Evolutionary conservation across 1,140 invertebrate genomes (phyloP), one percentile per base, ranked within the genome.

Genomic region (Cataglyphis hispanica): DNA sequence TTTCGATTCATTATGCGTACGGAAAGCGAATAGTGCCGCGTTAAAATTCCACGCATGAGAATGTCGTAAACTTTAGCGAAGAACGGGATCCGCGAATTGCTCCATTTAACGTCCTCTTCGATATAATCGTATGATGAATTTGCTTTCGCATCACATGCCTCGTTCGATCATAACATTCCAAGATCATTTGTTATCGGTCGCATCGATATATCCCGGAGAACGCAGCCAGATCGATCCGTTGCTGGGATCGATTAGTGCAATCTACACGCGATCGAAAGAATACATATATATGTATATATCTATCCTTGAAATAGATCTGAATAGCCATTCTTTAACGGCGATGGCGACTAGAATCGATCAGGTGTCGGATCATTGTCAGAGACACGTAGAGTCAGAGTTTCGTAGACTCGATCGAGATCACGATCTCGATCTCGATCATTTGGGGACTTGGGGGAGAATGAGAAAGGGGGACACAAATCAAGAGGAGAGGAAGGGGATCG

Each of bases 371-470:
- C 75, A 77, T 43, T 69, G 40, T 25, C 69, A 46, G 58, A 72
- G 87, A 89, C 88, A 89, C 87, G 87, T n/a, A n/a, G n/a, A n/a
- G n/a, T n/a, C n/a, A n/a, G n/a, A n/a, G 80, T 43, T 89, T 89
- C 75, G 87, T 63, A 84, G 64, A 43, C 76, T 77, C 64, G 87
- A 88, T 89, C 84, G 77, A 77, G 70, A 89, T 89, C 87, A 72
- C 84, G 84, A 89, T 89, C 88, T 83, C 64, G 83, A 88, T 89
- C 87, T 66, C 69, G 81, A 64, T 84, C 75, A 69, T 53, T 83
- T 46, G 43, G 25, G 61, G n/a, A 16, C 58, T n/a, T n/a, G n/a
- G n/a, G n/a, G n/a, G 27, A 22, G 19, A 56, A 56, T 69, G 11
- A 7, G 60, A 8, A 27, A 43, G 53, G 25, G 11, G 37, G 19